Base-by-base conservation (phyloP, 2,113 vertebrate genomes). In the Microcebus tavaratra region DNA sequence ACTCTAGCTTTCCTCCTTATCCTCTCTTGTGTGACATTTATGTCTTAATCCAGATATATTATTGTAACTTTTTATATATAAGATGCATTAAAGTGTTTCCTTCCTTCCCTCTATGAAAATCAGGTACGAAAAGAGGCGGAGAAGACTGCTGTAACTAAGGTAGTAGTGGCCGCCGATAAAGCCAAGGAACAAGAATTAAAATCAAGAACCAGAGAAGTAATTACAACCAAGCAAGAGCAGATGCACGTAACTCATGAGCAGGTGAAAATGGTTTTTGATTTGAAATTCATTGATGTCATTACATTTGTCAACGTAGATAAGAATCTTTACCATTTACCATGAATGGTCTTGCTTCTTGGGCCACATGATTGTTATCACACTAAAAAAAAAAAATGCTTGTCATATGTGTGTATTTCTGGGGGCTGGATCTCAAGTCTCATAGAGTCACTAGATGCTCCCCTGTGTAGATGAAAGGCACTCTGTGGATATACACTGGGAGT, bases 51-150 rank as follows among this genome's bases (percentile, higher is more conserved):
- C 39, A 90, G 82, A 96, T 91, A 80, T 73, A 91, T 82, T 72
- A 34, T 53, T 67, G 5, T 34, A 72, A 34, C 14, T 50, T 97
- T 93, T 94, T 59, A 92, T 96, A 81, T 21, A 81, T 21, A 75
- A 91, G 39, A 18, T 53, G 18, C 73, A 10, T 87, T 67, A 85
- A 80, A 94, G 76, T 76, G 0, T 73, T 95, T 90, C 76, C 92
- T 85, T 97, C 70, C 42, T 95, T 95, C 90, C 83, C 27, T 90
- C 61, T 88, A 1, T 97, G 98, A 98, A 98, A 82, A 95, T 85
- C 95, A 99, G 99, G 90, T 98, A 68, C 98, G 95, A 98, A 99
- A 98, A 75, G 98, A 99, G 98, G 97, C 98, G 21, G 98, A 98
- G 89, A 99, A 98, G 97, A 96, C 95, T 86, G 97, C 98, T 78